These are phyloP conservation scores for Hoplodrina ambigua DNA, from an alignment of 2,888 invertebrate genomes.

Conservation along the genomic window DNA sequence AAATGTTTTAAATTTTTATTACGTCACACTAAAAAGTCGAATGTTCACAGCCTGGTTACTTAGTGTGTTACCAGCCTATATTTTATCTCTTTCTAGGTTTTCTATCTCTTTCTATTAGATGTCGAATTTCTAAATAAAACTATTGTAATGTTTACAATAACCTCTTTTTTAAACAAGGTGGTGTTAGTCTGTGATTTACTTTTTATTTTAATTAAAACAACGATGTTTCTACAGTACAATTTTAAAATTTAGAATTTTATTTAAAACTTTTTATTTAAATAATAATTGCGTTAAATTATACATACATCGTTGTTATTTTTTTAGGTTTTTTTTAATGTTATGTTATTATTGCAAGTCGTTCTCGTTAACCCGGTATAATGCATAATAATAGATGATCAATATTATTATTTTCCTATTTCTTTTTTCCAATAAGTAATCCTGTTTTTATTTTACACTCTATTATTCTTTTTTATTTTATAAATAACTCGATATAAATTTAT, in stretches of 20 bases:
- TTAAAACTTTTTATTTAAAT: neutral
- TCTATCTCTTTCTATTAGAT: constrained; percentile 19
- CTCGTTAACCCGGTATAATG: constrained; percentile 4
- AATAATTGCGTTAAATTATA: neutral
- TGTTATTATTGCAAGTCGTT: constrained; percentile 1
- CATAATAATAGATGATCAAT: neutral
- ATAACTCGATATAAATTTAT: neutral
- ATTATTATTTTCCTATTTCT: too few relatives aligned
- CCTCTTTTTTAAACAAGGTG: constrained; percentile 1
- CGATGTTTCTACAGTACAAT: constrained; percentile 1
- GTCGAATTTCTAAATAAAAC: neutral
- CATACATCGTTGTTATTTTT: constrained; percentile 7
- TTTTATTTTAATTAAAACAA: neutral
- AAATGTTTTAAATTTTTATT: neutral
- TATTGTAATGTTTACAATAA: constrained; percentile 39
- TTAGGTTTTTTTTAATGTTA: neutral
- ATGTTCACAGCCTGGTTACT: constrained; percentile 1
- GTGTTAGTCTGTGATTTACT: neutral
- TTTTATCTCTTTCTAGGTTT: constrained; percentile 13
- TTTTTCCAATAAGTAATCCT: neutral
- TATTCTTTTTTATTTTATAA: neutral
- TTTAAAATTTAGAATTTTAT: neutral
- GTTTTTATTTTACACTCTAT: neutral
- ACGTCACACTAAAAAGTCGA: neutral
- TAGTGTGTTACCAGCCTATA: constrained; percentile 1